Base-by-base conservation (phyloP, 2,113 vertebrate species). In the Empidonax traillii region DNA sequence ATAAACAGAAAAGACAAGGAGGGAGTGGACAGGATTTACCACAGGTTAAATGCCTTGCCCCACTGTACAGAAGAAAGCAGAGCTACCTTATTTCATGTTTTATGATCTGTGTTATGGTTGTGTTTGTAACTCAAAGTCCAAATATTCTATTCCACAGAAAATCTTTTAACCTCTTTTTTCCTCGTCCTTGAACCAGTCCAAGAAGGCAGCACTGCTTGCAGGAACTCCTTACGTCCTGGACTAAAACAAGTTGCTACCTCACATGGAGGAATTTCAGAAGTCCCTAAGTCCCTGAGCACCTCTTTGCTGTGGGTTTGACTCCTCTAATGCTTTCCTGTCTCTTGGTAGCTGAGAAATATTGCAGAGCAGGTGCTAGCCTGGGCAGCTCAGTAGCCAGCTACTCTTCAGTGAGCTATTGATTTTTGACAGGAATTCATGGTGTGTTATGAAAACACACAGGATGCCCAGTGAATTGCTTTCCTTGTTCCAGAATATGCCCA, bases 401-500 rank as follows among this genome's bases (percentile, higher is more conserved):
- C 37, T 88, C 41, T 41, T 79, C 68, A 71, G 46, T n/a, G 15
- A 77, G 6, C 33, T 77, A 75, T 1, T 74, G 65, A 74, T 77
- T 95, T 94, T 86, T 92, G 20, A 85, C 47, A 44, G 24, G 61
- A 84, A 72, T 61, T 22, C 2, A 13, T 75, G 56, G 15, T 78
- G 61, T 47, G 11, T 72, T 85, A 69, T 20, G n/a, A 68, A 75
- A 88, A 74, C 52, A 52, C 2, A 7, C 18, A 43, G 49, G 52
- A 47, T 37, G 15, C 47, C 47, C 31, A 13, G 53, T 73, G 44
- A 94, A 37, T 66, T 71, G 28, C 35, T 41, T 62, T 12, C 75
- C 77, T 95, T 86, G 73, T 82, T 84, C 37, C 46, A 90, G 83
- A 84, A 30, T 65, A 95, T 90, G 86, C 56, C 41, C 61, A 81